phyloP scores from a whole-genome alignment of 2,113 vertebrate genomes.

The Campylorhamphus procurvoides region DNA sequence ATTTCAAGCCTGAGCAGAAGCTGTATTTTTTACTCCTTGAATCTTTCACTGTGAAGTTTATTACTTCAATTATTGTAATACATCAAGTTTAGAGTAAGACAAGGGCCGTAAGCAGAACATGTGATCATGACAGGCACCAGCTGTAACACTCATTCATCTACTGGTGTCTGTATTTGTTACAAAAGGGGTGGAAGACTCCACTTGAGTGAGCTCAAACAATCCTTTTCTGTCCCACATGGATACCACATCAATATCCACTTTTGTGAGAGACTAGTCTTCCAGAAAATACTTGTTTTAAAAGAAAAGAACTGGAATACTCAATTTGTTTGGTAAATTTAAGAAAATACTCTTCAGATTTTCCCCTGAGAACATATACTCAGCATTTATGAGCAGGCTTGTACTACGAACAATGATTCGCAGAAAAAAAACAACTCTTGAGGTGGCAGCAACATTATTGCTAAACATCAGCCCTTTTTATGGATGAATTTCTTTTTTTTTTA shows the following conservation, averaged over 20 bases:
- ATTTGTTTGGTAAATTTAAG: conserved; percentile 22
- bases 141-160: conserved; percentile 51
- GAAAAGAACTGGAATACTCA: conserved; percentile 2
- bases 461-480: neutral
- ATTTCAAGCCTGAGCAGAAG: neutral
- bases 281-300: conserved; percentile 56
- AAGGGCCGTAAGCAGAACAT: conserved; percentile 41
- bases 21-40: conserved; percentile 1
- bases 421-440: neutral
- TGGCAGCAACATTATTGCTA: neutral
- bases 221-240: conserved; percentile 35
- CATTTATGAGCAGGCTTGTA: neutral
- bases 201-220: conserved; percentile 64
- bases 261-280: conserved; percentile 51
- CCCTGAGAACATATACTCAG: neutral
- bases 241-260: conserved; percentile 39
- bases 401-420: neutral
- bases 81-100: conserved; percentile 26
- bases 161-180: conserved; percentile 44
- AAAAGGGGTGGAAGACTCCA: conserved; percentile 49
- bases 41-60: conserved; percentile 16
- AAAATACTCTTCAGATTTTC: conserved; percentile 7
- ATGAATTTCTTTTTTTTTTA: neutral
- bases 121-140: conserved; percentile 27
- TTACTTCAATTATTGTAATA: conserved; percentile 47